These are phyloP conservation scores for Macrochelys suwanniensis DNA, from an alignment of 2,797 vertebrate species.

Conservation along the genomic window DNA sequence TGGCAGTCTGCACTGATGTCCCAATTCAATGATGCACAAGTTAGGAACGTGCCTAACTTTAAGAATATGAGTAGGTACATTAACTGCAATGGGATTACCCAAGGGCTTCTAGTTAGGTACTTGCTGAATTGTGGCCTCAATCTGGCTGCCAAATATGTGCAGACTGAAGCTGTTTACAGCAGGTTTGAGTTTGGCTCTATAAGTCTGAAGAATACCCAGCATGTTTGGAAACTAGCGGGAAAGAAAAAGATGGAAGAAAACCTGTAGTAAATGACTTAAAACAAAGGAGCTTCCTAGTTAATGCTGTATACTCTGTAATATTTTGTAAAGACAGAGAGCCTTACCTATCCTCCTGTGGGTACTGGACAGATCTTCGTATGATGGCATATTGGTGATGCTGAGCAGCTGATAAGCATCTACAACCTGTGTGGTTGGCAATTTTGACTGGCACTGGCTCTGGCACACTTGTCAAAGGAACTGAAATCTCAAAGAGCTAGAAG, in stretches of 20 bases:
- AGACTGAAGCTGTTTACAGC: not conserved
- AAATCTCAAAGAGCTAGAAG: conserved; percentile 91
- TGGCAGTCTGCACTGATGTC: not conserved
- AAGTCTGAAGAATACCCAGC: not conserved
- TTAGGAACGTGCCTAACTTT: not conserved
- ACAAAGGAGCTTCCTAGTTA: not conserved
- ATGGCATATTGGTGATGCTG: conserved; percentile 86
- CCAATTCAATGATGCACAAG: not conserved
- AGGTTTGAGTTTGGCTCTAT: not conserved
- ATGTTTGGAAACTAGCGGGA: not conserved
- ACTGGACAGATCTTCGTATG: conserved; percentile 84
- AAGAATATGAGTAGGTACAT: not conserved
- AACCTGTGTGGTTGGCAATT: conserved; percentile 95
- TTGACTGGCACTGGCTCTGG: conserved; percentile 93
- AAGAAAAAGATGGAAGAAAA: not conserved
- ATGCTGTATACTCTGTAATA: not conserved
- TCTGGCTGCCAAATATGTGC: not conserved
- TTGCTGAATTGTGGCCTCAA: not conserved
- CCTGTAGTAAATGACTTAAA: not conserved
- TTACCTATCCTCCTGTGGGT: conserved; percentile 81
- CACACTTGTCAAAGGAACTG: conserved; percentile 90
- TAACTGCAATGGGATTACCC: not conserved
- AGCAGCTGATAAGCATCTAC: conserved; percentile 90
- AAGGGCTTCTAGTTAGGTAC: not conserved
- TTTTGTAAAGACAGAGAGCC: conserved; percentile 3